Evolutionary conservation across 1,140 invertebrate genomes (phyloP).

Genomic region (Lordiphosa stackelbergi): DNA sequence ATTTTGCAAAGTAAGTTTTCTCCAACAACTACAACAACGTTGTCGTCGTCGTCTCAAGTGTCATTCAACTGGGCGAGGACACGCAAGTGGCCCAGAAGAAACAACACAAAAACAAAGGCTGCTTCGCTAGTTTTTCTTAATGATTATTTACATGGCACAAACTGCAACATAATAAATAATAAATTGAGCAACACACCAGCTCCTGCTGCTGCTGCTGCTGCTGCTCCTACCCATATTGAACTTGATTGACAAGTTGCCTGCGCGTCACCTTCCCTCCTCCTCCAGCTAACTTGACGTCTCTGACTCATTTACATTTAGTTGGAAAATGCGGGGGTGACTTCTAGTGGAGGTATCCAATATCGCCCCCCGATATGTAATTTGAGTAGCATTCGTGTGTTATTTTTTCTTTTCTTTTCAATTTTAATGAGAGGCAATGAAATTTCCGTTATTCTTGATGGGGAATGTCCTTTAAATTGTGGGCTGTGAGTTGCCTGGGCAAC

Average conservation of each 20-base stretch:
- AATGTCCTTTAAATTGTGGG: conserved; percentile 8
- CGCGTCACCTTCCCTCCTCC: background rate
- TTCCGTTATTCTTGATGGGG: conserved; percentile 43
- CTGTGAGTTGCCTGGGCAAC: conserved; percentile 11
- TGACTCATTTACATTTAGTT: conserved; percentile 57
- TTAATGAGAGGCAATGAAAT: conserved; percentile 66
- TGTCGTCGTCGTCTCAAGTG: conserved; percentile 30
- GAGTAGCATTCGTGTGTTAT: conserved; percentile 7
- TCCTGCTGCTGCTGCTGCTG: background rate
- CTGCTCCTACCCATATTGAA: conserved; percentile 26
- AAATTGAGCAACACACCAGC: conserved; percentile 27
- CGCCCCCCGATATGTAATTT: conserved; percentile 5
- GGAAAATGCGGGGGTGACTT: conserved; percentile 21
- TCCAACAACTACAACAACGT: background rate
- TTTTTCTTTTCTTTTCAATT: conserved; percentile 15
- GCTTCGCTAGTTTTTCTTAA: conserved; percentile 49
- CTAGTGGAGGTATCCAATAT: conserved; percentile 4
- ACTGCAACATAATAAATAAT: conserved; percentile 59
- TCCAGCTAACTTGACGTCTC: background rate
- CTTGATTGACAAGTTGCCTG: conserved; percentile 36
- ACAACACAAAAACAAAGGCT: conserved; percentile 2
- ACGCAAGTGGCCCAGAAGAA: conserved; percentile 33
- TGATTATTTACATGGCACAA: conserved; percentile 67
- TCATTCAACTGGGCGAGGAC: conserved; percentile 48
- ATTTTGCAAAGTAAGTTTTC: conserved; percentile 1